Evolutionary conservation across 2,888 invertebrate species (phyloP).

Genomic region (Microctonus aethiopoides): DNA sequence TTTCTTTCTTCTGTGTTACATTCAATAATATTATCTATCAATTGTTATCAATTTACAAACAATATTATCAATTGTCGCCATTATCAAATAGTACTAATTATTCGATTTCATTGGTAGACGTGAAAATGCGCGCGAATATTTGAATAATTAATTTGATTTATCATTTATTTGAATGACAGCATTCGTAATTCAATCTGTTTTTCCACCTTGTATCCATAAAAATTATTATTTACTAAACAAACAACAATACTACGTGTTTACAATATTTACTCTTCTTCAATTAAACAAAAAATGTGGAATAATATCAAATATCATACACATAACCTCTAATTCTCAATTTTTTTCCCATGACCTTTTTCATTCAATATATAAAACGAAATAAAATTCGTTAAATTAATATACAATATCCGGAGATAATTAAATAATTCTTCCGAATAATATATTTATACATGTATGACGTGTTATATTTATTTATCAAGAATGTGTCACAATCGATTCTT

Average conservation of each 20-base stretch:
- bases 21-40: not conserved
- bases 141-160: not conserved
- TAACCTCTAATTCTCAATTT: too few species aligned
- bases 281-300: not conserved
- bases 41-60: not conserved
- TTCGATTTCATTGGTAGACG: not conserved
- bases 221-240: not conserved
- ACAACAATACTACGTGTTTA: not conserved
- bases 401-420: not conserved
- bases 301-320: not conserved
- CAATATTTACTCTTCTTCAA: not conserved
- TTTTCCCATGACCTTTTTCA: not conserved
- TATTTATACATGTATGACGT: not conserved
- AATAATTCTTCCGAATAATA: not conserved
- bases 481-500: constrained; percentile 17
- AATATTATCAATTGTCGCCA: not conserved
- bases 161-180: not conserved
- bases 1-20: not conserved
- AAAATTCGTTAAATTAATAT: not conserved
- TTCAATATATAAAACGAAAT: not conserved
- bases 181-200: not conserved
- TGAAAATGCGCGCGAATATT: not conserved
- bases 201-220: not conserved
- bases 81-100: not conserved
- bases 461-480: not conserved